These are phyloP conservation scores for Adineta ricciae DNA, from an alignment of 2,888 invertebrate genomes.

Conservation along the genomic window DNA sequence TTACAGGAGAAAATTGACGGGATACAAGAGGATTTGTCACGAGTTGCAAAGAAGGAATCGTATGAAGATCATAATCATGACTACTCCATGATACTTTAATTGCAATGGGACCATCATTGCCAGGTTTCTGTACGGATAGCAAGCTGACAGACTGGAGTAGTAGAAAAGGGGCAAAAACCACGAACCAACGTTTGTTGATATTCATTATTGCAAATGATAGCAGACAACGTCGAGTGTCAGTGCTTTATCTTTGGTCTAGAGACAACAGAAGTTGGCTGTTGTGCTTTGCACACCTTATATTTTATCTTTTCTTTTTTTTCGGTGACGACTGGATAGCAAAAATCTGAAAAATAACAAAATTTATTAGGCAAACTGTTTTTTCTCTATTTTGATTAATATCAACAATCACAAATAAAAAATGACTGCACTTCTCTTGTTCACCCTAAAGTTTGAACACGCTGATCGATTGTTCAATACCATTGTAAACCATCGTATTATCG, in stretches of 20 bases:
- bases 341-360: no score
- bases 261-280: background rate
- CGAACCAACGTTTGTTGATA: background rate
- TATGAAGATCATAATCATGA: background rate
- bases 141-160: background rate
- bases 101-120: background rate
- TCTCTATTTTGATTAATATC: no score
- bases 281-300: background rate
- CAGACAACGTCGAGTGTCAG: background rate
- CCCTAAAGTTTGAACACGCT: constrained; percentile 67
- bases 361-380: no score
- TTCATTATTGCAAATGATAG: background rate
- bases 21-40: constrained; percentile 2
- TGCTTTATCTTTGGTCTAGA: background rate
- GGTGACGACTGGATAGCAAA: no score
- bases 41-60: background rate
- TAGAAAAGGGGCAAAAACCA: background rate
- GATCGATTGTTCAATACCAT: constrained; percentile 77
- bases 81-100: background rate
- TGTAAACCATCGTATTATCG: constrained; percentile 86
- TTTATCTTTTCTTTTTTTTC: background rate
- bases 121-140: background rate
- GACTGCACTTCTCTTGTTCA: background rate
- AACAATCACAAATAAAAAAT: no score
- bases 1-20: background rate